Conservation (phyloP, 2,113 vertebrate species). For the Percopsis transmontana region DNA sequence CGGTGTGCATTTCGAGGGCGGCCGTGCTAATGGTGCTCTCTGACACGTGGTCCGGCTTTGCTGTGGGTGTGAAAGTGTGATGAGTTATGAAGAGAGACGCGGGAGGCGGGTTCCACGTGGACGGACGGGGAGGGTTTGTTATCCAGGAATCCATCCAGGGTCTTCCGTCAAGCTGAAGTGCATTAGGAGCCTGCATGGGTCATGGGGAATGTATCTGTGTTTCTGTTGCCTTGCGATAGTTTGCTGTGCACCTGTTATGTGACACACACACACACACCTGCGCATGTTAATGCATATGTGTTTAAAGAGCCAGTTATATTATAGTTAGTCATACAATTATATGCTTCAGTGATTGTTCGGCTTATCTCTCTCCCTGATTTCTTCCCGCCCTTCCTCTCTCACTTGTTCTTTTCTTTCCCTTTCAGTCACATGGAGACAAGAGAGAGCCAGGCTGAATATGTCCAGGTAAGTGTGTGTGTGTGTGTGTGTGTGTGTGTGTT, state of each 20-base stretch:
- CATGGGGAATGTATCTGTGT: too few species aligned
- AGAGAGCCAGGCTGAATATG: conserved; percentile 21
- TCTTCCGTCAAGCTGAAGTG: too few species aligned
- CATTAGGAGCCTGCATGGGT: too few species aligned
- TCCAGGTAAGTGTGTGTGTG: conserved; percentile 51
- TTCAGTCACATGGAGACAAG: conserved; percentile 49
- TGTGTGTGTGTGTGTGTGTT: neutral
- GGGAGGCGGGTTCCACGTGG: neutral
- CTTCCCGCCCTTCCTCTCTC: neutral
- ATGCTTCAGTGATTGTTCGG: neutral
- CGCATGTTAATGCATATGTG: too few species aligned
- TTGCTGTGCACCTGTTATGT: too few species aligned
- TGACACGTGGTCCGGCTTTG: conserved; percentile 46
- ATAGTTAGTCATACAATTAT: neutral
- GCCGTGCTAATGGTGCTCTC: conserved; percentile 26
- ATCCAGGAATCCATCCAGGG: neutral
- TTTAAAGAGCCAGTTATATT: too few species aligned
- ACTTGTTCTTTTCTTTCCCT: neutral
- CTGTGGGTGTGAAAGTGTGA: conserved; percentile 39
- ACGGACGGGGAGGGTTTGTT: neutral
- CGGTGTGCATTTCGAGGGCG: conserved; percentile 15
- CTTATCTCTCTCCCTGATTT: neutral
- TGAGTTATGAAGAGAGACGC: neutral
- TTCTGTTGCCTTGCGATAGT: too few species aligned
- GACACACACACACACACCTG: too few species aligned